Base-by-base conservation (phyloP, 2,797 vertebrate species). In the Knipowitschia caucasica region DNA sequence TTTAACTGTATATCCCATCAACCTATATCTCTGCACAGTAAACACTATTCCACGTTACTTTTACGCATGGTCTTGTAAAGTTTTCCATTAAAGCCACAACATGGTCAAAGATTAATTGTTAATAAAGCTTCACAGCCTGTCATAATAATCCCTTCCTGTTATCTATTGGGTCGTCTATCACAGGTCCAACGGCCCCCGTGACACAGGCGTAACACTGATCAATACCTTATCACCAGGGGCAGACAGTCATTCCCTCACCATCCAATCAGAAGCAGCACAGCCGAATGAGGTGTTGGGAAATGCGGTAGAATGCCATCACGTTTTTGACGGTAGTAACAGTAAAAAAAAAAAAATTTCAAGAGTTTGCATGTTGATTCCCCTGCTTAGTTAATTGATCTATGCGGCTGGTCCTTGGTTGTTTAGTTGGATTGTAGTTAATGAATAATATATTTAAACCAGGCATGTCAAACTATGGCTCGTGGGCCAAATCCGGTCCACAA, bases 61-160 rank as follows among this genome's bases (percentile, higher is more conserved):
- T 17, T 7, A 23, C 30, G 17, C 23, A 2, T 53, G 34, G 36
- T 20, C 17, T 55, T 57, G 49, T 62, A 59, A 69, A 66, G 59
- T 75, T 78, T 75, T 67, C 57, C 38, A 51, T 67, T 62, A 61
- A 64, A 59, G 53, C 26, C 44, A 55, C 64, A 57, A 72, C 56
- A 50, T 58, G 36, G 51, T 42, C 31, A 50, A 52, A 70, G 71
- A 69, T 67, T 26, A 66, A 69, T 79, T 66, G 63, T 53, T 72
- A 64, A 80, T 74, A 57, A 76, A 77, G 65, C 45, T 59, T 71
- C 75, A 80, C 66, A 56, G 15, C 42, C 62, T 25, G 39, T 81
- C 68, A 68, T 73, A 68, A 71, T 85, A 86, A 86, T 83, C 68
- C 64, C 45, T 61, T 55, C 64, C 55, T 64, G 64, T 75, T 83